phyloP scores from a whole-genome alignment of 2,797 vertebrate species.

The Tangara arthus region DNA sequence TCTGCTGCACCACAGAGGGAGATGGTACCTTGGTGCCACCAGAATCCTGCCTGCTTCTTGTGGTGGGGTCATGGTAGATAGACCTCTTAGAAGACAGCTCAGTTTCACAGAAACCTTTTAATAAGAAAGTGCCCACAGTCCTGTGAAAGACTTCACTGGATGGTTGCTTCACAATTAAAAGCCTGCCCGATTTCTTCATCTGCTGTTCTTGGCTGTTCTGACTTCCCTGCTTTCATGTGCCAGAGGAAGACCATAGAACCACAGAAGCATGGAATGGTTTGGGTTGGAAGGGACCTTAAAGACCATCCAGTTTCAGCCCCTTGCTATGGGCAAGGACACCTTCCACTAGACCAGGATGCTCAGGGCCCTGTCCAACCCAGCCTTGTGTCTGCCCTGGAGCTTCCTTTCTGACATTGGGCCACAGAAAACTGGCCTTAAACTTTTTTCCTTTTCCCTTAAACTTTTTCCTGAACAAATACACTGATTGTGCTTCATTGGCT shows the following conservation, averaged over 20 bases:
- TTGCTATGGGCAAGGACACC: background rate
- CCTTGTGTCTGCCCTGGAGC: background rate
- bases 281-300: background rate
- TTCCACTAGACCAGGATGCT: background rate
- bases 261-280: background rate
- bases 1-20: background rate
- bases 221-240: background rate
- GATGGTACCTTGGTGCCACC: background rate
- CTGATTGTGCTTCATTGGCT: background rate
- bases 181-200: background rate
- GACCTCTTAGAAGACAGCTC: background rate
- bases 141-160: background rate
- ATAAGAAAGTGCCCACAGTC: background rate
- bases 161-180: background rate
- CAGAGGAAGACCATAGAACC: background rate
- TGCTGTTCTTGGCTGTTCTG: fast-evolving
- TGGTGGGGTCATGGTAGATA: background rate
- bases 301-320: background rate
- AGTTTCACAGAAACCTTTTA: conserved; percentile 10
- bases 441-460: background rate
- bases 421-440: background rate
- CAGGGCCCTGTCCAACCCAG: background rate
- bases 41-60: background rate
- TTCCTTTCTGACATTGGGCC: background rate
- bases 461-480: background rate